phyloP scores from a whole-genome alignment of 2,113 vertebrate genomes.

The Phaetusa simplex region DNA sequence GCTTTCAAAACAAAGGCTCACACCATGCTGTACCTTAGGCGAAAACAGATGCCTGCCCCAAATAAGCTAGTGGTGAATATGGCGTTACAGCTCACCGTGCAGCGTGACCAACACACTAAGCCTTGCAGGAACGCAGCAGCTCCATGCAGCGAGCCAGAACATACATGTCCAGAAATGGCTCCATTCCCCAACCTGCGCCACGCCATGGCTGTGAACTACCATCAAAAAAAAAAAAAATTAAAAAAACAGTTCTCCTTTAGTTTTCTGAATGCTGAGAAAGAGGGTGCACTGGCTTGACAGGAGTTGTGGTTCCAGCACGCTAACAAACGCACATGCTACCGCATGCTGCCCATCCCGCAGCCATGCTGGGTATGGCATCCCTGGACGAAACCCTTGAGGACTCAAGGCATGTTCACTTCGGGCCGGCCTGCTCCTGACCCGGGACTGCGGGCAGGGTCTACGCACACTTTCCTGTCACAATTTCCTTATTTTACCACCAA shows the following conservation, averaged over 20 bases:
- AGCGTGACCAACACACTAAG: accelerated
- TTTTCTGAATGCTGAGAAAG: background rate
- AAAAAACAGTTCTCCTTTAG: background rate
- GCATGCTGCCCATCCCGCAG: accelerated
- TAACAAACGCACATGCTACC: accelerated
- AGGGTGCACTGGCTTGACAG: accelerated
- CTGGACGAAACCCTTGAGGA: accelerated
- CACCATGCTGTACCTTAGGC: no score
- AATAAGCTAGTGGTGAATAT: accelerated
- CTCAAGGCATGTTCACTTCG: accelerated
- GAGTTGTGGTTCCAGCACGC: accelerated
- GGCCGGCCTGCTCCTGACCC: background rate
- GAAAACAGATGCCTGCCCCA: accelerated
- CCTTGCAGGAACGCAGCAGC: background rate
- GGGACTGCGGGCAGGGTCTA: background rate
- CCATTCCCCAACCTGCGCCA: background rate
- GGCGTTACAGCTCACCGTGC: background rate
- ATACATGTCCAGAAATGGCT: accelerated
- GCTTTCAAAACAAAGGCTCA: accelerated
- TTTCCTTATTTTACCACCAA: background rate
- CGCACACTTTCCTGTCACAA: accelerated
- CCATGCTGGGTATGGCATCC: background rate
- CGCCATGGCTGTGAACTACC: accelerated
- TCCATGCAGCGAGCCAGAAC: accelerated
- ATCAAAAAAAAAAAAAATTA: background rate